Evolutionary conservation across 1,140 invertebrate genomes (phyloP).

Genomic region (Oncopeltus fasciatus): DNA sequence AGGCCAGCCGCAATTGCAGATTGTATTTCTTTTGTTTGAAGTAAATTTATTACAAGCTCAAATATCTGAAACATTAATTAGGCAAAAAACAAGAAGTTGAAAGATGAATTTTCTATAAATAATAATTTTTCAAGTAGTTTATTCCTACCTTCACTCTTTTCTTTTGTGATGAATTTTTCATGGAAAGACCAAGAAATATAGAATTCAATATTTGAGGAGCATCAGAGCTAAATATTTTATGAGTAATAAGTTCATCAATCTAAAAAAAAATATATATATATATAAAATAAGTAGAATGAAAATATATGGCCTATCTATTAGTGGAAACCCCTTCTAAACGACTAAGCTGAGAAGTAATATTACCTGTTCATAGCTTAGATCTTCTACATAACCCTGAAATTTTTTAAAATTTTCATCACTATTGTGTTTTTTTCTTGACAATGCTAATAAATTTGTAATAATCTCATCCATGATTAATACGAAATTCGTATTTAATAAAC

Average conservation of each 20-base stretch:
- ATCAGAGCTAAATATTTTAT: constrained; percentile 21
- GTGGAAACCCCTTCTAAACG: too few relatives aligned
- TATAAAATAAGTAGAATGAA: neutral
- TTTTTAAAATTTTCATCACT: constrained; percentile 13
- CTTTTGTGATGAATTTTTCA: constrained; percentile 20
- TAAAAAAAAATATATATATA: neutral
- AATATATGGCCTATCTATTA: neutral
- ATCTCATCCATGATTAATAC: too few relatives aligned
- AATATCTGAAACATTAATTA: constrained; percentile 17
- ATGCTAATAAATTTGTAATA: constrained; percentile 3
- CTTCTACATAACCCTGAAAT: constrained; percentile 15
- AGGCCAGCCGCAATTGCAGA: constrained; percentile 16
- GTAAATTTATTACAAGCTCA: constrained; percentile 18
- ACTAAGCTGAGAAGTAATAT: neutral
- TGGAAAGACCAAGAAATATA: constrained; percentile 20
- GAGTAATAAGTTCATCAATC: constrained; percentile 24
- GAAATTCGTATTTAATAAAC: too few relatives aligned
- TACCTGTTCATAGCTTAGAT: constrained; percentile 10
- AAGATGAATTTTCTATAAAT: neutral
- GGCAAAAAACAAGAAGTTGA: neutral
- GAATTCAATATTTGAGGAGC: constrained; percentile 21
- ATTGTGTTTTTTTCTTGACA: constrained; percentile 6
- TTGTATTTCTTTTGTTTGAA: constrained; percentile 18
- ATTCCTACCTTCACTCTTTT: constrained; percentile 23
- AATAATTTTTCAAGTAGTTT: neutral